Conservation (phyloP, 2,888 invertebrate species). For the Taenaris catops region DNA sequence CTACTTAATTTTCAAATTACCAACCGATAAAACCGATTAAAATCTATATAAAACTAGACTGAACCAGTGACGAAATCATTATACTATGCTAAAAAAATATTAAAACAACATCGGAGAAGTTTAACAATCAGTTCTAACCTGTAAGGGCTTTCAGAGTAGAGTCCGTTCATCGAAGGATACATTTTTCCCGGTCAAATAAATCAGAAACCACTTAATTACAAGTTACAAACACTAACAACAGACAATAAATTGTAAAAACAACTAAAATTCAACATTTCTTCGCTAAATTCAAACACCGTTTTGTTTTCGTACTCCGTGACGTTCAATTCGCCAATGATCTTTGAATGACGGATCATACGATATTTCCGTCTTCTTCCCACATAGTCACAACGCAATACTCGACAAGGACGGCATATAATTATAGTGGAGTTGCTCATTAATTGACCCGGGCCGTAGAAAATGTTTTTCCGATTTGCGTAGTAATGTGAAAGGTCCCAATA, state of each 20-base stretch:
- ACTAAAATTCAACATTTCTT: constrained; percentile 44
- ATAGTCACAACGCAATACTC: constrained; percentile 22
- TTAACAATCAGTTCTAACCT: constrained; percentile 50
- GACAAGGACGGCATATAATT: constrained; percentile 34
- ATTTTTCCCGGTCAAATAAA: constrained; percentile 39
- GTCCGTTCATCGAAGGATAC: constrained; percentile 63
- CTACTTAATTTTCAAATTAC: not conserved
- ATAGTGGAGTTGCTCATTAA: constrained; percentile 25
- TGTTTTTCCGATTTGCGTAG: constrained; percentile 25
- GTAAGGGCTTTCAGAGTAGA: constrained; percentile 63
- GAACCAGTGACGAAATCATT: not conserved
- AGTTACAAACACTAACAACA: constrained; percentile 29
- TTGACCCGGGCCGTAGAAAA: constrained; percentile 21
- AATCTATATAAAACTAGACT: not conserved
- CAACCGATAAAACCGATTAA: too few relatives aligned
- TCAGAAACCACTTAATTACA: constrained; percentile 33
- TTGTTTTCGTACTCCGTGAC: constrained; percentile 55
- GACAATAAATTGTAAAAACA: constrained; percentile 31
- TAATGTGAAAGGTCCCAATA: constrained; percentile 25
- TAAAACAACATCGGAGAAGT: not conserved
- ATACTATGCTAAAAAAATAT: not conserved
- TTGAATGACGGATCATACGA: constrained; percentile 67
- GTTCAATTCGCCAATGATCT: constrained; percentile 45
- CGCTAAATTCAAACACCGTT: constrained; percentile 35
- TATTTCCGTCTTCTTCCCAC: constrained; percentile 41